Base-by-base conservation (phyloP, 2,888 invertebrate genomes). In the Nineta flava region DNA sequence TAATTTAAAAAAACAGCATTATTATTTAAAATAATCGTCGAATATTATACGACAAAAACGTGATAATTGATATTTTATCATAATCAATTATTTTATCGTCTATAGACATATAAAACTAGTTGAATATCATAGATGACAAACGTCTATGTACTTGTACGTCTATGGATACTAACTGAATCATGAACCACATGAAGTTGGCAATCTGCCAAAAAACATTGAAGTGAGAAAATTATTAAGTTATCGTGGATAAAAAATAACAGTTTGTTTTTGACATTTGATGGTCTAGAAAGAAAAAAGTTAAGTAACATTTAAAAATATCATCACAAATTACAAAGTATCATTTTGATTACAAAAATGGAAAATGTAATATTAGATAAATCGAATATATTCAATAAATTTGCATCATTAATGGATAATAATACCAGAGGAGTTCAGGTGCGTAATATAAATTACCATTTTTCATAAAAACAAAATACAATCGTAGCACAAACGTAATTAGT, bases 361-460 rank as follows among this genome's bases (percentile, higher is more conserved):
- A 44, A 19, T 9, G 26, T 44, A 9, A 26, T 38, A 13, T 38
- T 45, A 12, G 57, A 61, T 53, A 54, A 62, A 41, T 55, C 55
- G 13, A 57, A 58, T 48, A 51, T 59, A 26, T 60, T 66, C 46
- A 58, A 60, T 47, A 56, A 59, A 50, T 61, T 63, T 53, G 57
- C 61, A 32, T 57, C 60, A 55, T 49, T 63, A 19, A 61, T 68
- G 60, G 63, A 66, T 17, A 60, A 61, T 53, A 62, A 68, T 57
- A 66, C 59, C 46, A 58, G 61, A 52, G 68, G 66, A 12, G 64
- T 66, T 15, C 64, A 67, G 61, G 67, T 67, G 60, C 51, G 52
- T 51, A 13, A 46, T 34, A 38, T 49, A 43, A 17, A 17, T 51
- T 19, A 44, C 12, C 43, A 35, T 48, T 46, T 51, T 38, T 51